Conservation (phyloP, 1,140 invertebrate species). For the Drosophila sturtevanti region DNA sequence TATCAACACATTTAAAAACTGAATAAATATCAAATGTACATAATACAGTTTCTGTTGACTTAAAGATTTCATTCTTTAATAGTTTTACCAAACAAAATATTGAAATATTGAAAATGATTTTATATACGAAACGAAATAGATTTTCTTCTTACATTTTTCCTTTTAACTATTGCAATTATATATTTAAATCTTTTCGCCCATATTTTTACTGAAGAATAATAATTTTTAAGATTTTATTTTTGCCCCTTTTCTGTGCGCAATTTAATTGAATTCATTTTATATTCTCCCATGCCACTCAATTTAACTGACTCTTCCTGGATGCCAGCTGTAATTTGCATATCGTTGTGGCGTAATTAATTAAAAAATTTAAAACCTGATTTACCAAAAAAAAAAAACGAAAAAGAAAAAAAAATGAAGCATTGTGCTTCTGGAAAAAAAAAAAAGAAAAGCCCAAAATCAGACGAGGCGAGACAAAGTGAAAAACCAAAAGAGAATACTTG, state of each 20-base stretch:
- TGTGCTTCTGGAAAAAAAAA: too few relatives aligned
- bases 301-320: slow-evolving; percentile 6
- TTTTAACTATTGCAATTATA: neutral
- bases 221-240: slow-evolving; percentile 1
- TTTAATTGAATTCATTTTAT: neutral
- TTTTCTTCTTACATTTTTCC: too few relatives aligned
- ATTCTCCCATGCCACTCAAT: neutral
- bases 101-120: too few relatives aligned
- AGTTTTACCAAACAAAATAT: too few relatives aligned
- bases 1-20: too few relatives aligned
- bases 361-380: slow-evolving; percentile 68
- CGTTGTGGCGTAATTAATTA: slow-evolving; percentile 56
- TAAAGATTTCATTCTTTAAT: too few relatives aligned
- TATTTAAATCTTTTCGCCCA: too few relatives aligned
- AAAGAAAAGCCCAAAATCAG: slow-evolving; percentile 10
- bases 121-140: too few relatives aligned
- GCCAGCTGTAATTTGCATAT: slow-evolving; percentile 48
- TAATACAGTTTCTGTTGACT: too few relatives aligned
- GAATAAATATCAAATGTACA: too few relatives aligned
- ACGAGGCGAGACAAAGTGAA: slow-evolving; percentile 24
- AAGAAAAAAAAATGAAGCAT: too few relatives aligned
- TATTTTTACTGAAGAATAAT: neutral
- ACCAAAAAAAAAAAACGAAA: slow-evolving; percentile 31
- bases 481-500: slow-evolving; percentile 22
- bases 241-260: neutral